Percentiles rank a stretch among this genome's conserved stretches.
These are phyloP conservation scores for Cyanocitta stelleri DNA, from an alignment of 2,113 vertebrate genomes.

Conservation along the genomic window DNA sequence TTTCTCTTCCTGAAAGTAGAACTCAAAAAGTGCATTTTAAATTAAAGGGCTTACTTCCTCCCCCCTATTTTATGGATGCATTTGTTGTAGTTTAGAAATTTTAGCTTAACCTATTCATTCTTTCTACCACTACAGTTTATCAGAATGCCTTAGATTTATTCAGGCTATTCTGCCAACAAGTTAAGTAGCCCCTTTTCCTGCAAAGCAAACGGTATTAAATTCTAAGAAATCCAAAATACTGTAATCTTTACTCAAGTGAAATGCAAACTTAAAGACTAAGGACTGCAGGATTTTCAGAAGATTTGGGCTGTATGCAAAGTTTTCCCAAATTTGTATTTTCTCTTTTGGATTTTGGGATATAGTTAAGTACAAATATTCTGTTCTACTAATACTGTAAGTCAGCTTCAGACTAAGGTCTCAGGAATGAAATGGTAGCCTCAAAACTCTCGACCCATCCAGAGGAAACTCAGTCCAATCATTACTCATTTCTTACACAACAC, in stretches of 20 bases:
- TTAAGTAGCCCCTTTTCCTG: background rate
- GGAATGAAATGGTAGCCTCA: background rate
- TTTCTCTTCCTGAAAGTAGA: background rate
- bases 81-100: background rate
- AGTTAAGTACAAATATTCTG: background rate
- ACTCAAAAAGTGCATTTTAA: conserved; percentile 56
- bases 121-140: background rate
- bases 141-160: background rate
- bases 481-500: background rate
- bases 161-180: background rate
- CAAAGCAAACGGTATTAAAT: background rate
- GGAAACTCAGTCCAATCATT: background rate
- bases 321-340: background rate
- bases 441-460: background rate
- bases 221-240: background rate
- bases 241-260: background rate
- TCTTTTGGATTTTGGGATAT: background rate
- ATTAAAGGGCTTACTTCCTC: background rate
- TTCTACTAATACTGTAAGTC: conserved; percentile 35
- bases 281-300: background rate
- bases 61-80: background rate
- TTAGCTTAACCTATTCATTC: background rate
- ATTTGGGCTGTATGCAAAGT: background rate
- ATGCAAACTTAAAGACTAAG: background rate
- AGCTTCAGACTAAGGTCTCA: background rate